Evolutionary conservation across 2,113 vertebrate species (phyloP).

Genomic region (Lathamus discolor): DNA sequence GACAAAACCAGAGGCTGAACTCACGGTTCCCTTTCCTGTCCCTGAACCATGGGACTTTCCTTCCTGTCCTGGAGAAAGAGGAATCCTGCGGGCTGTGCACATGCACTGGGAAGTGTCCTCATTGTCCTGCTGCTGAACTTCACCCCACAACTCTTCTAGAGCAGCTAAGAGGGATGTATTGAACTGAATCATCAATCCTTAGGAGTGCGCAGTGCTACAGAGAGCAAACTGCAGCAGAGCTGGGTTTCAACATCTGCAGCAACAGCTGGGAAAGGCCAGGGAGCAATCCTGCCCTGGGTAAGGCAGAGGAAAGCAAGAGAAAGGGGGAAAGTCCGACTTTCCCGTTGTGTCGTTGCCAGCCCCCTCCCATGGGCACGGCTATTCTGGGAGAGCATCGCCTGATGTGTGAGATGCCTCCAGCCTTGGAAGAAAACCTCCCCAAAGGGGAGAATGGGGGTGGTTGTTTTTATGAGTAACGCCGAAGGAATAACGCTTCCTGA

Average conservation of each 20-base stretch:
- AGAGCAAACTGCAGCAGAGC: neutral
- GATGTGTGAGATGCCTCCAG: neutral
- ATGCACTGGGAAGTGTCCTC: neutral
- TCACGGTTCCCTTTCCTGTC: neutral
- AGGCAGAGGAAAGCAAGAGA: neutral
- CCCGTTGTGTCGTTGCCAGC: neutral
- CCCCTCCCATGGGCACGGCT: accelerated
- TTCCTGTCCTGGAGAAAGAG: neutral
- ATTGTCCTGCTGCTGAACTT: neutral
- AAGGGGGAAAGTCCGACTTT: neutral
- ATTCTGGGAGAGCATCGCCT: neutral
- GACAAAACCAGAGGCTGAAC: neutral
- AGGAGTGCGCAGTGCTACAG: neutral
- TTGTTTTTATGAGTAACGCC: neutral
- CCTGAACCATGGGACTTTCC: neutral
- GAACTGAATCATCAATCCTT: neutral
- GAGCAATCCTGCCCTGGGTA: neutral
- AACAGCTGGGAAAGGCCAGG: neutral
- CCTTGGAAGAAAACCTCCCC: neutral
- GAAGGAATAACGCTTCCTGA: neutral
- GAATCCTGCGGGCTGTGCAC: neutral
- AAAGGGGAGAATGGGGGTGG: neutral
- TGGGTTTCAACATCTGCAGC: neutral
- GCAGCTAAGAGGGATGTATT: neutral
- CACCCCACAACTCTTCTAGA: neutral